Conservation (phyloP, 1,140 invertebrate genomes). For the Pogonomyrmex barbatus region DNA sequence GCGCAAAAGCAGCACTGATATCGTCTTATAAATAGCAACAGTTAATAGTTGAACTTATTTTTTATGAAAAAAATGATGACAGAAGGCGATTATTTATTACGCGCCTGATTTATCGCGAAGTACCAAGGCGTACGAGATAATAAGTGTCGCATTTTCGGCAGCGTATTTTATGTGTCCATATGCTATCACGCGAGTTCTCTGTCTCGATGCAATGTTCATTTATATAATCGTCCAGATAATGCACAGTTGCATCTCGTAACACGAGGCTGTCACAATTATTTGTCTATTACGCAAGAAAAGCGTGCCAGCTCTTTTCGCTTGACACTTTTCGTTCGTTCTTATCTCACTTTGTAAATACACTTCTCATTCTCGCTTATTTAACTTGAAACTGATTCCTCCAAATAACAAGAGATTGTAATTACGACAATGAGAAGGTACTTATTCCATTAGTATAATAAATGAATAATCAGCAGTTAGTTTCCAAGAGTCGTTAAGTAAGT, state of each 20-base stretch:
- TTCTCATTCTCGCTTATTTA: conserved; percentile 10
- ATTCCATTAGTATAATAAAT: background rate
- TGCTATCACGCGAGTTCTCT: conserved; percentile 19
- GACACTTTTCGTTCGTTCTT: background rate
- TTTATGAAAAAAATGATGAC: background rate
- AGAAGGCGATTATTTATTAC: conserved; percentile 24
- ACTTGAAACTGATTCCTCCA: background rate
- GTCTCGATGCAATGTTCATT: conserved; percentile 39
- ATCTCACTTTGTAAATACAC: conserved; percentile 6
- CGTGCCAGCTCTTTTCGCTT: background rate
- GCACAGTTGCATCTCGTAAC: background rate
- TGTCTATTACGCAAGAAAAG: conserved; percentile 1
- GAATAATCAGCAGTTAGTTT: background rate
- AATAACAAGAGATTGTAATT: background rate
- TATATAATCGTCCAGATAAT: conserved; percentile 18
- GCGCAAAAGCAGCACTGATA: background rate
- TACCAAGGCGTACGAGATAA: conserved; percentile 45
- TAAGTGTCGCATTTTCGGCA: conserved; percentile 69
- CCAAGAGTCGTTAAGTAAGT: background rate
- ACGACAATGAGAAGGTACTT: background rate
- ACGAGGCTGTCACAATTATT: conserved; percentile 1
- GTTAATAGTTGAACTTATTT: background rate
- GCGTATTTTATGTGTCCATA: conserved; percentile 46
- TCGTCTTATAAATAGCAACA: background rate
- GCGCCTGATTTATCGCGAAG: conserved; percentile 39